These are phyloP conservation scores for Phainopepla nitens DNA, from an alignment of 2,113 vertebrate genomes.

Conservation along the genomic window DNA sequence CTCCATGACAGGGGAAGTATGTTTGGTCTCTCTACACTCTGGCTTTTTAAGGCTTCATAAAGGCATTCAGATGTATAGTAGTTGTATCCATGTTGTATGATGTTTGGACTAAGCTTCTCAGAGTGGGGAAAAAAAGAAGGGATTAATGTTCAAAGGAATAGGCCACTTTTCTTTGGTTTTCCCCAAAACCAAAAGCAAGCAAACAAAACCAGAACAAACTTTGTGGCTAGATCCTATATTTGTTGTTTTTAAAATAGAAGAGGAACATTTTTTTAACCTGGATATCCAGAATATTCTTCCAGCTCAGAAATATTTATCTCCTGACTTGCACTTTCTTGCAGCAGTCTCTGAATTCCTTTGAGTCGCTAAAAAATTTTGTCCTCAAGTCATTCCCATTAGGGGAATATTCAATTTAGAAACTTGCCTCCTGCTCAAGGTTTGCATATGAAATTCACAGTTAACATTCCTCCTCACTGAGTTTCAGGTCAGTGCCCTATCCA, in stretches of 20 bases:
- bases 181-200: background rate
- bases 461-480: background rate
- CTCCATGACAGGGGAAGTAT: background rate
- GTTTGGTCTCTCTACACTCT: background rate
- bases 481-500: background rate
- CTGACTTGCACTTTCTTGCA: background rate
- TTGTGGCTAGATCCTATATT: background rate
- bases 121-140: accelerated
- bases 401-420: constrained; percentile 31
- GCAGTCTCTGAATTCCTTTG: background rate
- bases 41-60: background rate
- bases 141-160: background rate
- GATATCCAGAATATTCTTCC: background rate
- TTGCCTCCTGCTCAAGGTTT: background rate
- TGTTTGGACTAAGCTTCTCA: background rate
- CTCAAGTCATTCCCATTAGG: constrained; percentile 41
- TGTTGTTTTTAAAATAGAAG: background rate
- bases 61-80: background rate
- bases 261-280: background rate
- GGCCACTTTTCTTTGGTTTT: no score
- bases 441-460: background rate
- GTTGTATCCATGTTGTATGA: background rate
- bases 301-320: background rate
- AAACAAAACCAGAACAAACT: background rate
- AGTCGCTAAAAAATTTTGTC: constrained; percentile 38